Conservation (phyloP, 2,797 vertebrate genomes). For the Sebastes diaconus region DNA sequence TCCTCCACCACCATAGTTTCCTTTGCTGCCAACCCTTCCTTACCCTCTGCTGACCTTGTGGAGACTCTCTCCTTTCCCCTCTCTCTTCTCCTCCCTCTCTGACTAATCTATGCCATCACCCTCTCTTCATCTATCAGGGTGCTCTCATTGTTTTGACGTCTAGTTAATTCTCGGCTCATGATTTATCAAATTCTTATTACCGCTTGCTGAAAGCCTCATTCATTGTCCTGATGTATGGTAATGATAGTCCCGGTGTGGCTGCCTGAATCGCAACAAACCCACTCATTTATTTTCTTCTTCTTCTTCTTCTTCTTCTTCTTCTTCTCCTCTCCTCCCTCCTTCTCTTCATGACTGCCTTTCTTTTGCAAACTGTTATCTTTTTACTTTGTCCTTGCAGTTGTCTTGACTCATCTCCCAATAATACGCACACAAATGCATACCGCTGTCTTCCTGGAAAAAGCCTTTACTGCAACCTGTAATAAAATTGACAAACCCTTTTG, state of each 20-base stretch:
- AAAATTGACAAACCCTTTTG: constrained; percentile 19
- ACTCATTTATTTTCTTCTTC: constrained; percentile 56
- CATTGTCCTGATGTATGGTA: constrained; percentile 99
- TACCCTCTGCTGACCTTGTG: constrained; percentile 59
- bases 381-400: constrained; percentile 32
- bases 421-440: constrained; percentile 4
- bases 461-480: constrained; percentile 17
- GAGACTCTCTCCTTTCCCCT: constrained; percentile 44
- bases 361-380: constrained; percentile 56
- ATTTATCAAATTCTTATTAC: constrained; percentile 99
- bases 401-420: constrained; percentile 29
- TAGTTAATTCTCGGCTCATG: constrained; percentile 99
- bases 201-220: constrained; percentile 99
- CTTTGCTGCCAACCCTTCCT: not conserved
- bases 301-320: constrained; percentile 32
- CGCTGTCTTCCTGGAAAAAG: constrained; percentile 12
- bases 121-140: constrained; percentile 96
- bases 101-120: constrained; percentile 96
- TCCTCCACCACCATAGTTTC: not conserved
- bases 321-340: constrained; percentile 26
- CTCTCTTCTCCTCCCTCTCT: constrained; percentile 43
- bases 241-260: constrained; percentile 92
- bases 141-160: constrained; percentile 99
- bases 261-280: constrained; percentile 85
- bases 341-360: constrained; percentile 34